These are phyloP conservation scores for Barnardius zonarius DNA, from an alignment of 2,113 vertebrate genomes.

Conservation along the genomic window DNA sequence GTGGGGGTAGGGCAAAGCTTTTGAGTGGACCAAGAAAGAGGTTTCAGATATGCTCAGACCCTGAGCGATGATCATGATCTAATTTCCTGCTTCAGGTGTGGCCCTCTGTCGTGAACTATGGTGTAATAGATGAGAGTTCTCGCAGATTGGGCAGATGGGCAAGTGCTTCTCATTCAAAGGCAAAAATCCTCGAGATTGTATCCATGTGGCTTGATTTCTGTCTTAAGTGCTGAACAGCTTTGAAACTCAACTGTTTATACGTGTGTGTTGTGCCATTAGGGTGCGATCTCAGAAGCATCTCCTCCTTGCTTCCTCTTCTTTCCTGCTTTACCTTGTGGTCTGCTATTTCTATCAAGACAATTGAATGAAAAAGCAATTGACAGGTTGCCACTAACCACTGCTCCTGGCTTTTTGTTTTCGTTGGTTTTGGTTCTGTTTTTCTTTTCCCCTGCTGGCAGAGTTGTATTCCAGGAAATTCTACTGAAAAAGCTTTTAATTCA, in stretches of 20 bases:
- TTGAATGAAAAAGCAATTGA: not conserved
- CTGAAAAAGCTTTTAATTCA: conserved; percentile 58
- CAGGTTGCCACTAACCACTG: not conserved
- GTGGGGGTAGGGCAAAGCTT: not conserved
- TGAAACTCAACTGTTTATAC: not conserved
- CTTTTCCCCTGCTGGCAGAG: not conserved
- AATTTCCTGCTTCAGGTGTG: not conserved
- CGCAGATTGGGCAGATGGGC: not conserved
- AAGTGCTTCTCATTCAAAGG: not conserved
- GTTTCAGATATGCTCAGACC: not conserved
- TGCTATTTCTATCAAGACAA: not conserved
- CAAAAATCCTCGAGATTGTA: not conserved
- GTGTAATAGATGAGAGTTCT: not conserved
- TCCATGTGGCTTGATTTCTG: not conserved
- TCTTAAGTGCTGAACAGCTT: not conserved
- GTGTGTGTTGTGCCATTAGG: not conserved
- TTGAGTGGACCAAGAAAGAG: not conserved
- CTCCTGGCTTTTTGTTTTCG: not conserved
- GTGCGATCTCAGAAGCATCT: not conserved
- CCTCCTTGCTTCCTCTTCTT: not conserved
- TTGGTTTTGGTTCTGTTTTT: not conserved
- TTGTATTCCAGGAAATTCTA: conserved; percentile 46
- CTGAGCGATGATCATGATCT: fast-evolving
- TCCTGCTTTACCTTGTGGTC: not conserved
- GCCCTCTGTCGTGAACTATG: not conserved